Evolutionary conservation across 2,888 invertebrate species (phyloP), one percentile per base, ranked within the genome.

Genomic region (Oscheius sp.): DNA sequence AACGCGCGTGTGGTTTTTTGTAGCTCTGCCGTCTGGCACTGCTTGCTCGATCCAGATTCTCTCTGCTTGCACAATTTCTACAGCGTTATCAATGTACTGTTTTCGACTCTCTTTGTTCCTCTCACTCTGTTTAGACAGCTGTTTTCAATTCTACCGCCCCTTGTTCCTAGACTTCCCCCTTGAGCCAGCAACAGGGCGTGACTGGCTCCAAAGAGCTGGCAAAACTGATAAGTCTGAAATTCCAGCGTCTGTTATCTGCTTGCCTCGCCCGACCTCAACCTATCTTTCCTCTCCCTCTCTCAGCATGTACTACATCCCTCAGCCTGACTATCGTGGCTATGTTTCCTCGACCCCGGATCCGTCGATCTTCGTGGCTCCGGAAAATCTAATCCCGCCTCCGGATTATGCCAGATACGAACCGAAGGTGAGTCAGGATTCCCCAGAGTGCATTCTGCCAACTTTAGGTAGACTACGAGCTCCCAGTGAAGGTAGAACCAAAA

Each of bases 381-480:
- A 57, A 35, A 62, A 73, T 63, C 63, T 73, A 21, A 73, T 73
- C 29, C 73, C 73, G 33, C 62, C 73, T 10, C 73, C 73, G 13
- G 73, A 73, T 42, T 73, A 73, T 73, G 63, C 68, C 53, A 33
- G 68, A 53, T 68, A 68, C 37, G 68, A 68, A 35, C 68, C 68
- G 9, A 29, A 68, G 53, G 68, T 60, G n/a, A n/a, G 42, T 11
- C 13, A 4, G n/a, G 3, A 29, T 0, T 11, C 7, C 3, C 4
- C 53, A 53, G 53, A 47, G 29, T 7, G 32, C 32, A 7, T 21
- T 58, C 32, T 29, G n/a, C 10, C 13, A 11, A 9, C n/a, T 63
- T 63, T 21, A 63, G 63, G 48, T 63, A 47, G 63, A 63, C 48
- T 63, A 63, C 48, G 63, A 63, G 63, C 47, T 63, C n/a, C 58